phyloP scores from a whole-genome alignment of 2,888 invertebrate genomes.

The Gryllus longicercus region DNA sequence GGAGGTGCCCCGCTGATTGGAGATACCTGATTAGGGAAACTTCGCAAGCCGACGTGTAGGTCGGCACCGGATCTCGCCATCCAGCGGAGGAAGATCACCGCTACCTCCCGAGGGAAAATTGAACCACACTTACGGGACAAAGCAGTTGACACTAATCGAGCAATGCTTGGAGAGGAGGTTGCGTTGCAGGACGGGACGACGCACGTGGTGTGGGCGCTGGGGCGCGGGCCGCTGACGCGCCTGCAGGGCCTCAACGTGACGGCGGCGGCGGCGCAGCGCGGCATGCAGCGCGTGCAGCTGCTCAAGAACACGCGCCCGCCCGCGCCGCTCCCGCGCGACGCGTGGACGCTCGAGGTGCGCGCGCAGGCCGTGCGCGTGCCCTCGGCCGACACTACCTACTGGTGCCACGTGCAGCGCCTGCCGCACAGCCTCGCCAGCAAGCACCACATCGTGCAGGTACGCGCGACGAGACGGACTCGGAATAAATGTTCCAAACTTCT shows the following conservation, averaged over 20 bases:
- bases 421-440: conserved; percentile 61
- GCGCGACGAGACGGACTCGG: neutral
- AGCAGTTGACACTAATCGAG: too few species aligned
- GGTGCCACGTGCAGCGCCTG: conserved; percentile 85
- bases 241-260: conserved; percentile 63
- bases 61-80: too few species aligned
- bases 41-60: too few species aligned
- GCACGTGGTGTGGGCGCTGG: conserved; percentile 80
- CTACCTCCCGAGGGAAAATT: too few species aligned
- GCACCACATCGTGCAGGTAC: conserved; percentile 72
- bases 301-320: conserved; percentile 53
- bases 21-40: too few species aligned
- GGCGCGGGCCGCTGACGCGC: conserved; percentile 67
- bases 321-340: conserved; percentile 48
- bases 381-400: conserved; percentile 87
- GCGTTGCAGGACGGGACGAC: conserved; percentile 76
- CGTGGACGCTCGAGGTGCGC: conserved; percentile 59
- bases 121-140: too few species aligned
- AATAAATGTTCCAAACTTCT: too few species aligned
- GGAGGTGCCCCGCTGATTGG: too few species aligned
- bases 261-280: conserved; percentile 54
- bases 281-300: conserved; percentile 76
- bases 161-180: too few species aligned
- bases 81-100: too few species aligned
- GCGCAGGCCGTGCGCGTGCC: conserved; percentile 72